Evolutionary conservation across 1,140 invertebrate genomes (phyloP).

Genomic region (Neomicropteryx cornuta): DNA sequence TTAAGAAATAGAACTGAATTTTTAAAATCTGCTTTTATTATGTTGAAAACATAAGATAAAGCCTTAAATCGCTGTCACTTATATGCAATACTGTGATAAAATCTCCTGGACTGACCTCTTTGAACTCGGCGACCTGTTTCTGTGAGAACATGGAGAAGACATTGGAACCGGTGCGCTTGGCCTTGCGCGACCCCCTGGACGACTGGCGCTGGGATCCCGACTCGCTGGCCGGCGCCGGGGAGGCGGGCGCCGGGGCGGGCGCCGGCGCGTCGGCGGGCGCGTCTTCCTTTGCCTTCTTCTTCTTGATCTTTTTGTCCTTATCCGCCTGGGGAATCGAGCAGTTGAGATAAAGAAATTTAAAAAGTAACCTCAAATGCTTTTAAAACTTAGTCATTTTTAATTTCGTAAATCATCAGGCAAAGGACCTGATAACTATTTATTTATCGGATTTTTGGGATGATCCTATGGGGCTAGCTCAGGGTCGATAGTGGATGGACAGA

Average conservation of each 20-base stretch:
- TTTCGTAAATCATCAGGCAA: background rate
- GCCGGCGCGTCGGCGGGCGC: conserved; percentile 47
- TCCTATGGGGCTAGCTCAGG: no score
- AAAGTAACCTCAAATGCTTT: conserved; percentile 1
- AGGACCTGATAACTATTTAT: no score
- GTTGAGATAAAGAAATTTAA: conserved; percentile 8
- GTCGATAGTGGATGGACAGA: no score
- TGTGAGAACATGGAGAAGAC: conserved; percentile 94
- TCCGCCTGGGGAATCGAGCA: conserved; percentile 54
- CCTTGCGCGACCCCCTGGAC: conserved; percentile 58
- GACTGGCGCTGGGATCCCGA: conserved; percentile 42
- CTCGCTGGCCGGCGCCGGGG: conserved; percentile 45
- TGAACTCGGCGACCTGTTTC: conserved; percentile 91
- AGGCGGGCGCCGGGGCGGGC: conserved; percentile 44
- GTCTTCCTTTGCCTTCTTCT: conserved; percentile 67
- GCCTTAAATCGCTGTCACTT: no score
- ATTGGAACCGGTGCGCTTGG: conserved; percentile 81
- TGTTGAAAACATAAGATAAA: background rate
- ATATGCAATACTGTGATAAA: background rate
- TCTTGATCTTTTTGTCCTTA: conserved; percentile 75
- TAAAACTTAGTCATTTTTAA: no score
- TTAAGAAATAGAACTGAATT: background rate
- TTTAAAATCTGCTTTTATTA: background rate
- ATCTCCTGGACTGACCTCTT: conserved; percentile 60
- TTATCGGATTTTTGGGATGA: no score